Evolutionary conservation across 2,797 vertebrate species (phyloP), one percentile per base, ranked within the genome.

Genomic region (Zalophus californianus): DNA sequence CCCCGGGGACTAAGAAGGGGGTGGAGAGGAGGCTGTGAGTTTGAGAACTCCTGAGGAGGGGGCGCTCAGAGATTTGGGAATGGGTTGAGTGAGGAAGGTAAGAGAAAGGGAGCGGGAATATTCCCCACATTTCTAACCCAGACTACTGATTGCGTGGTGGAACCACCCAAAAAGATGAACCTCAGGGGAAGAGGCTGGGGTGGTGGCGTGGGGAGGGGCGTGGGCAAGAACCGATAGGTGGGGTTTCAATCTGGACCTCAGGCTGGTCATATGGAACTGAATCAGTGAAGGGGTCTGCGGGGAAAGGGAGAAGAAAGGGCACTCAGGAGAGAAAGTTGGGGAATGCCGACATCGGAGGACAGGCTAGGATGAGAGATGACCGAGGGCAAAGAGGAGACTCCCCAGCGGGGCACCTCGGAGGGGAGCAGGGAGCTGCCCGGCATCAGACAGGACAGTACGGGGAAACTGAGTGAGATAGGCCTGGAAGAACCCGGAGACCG

Each of bases 1-100:
- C 3, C 27, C 29, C 0, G 9, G 52, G 52, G 41, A 62, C 54
- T n/a, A 58, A 80, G 89, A 79, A 90, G 56, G 25, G 66, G 13
- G 18, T 52, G 16, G 54, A 86, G 54, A 88, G 56, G 27, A 56
- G 27, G 38, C 41, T 6, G 6, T 41, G 27, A 20, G 14, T 62
- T 66, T 90, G 79, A 75, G 72, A 78, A 54, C 14, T 38, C 32
- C 41, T 35, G 9, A 94, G 50, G 56, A 82, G 56, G 38, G 87
- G 12, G 18, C 3, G 2, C 44, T 77, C 15, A 54, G 60, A 78
- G 32, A 58, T 56, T 41, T 85, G 83, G 62, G 54, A 70, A 85
- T n/a, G 52, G 23, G 52, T 15, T 78, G 66, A 60, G n/a, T 68
- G 38, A 48, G 23, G 72, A n/a, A 68, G 9, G 7, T 32, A 44